Percentiles rank a stretch among this genome's conserved stretches.
phyloP scores from a whole-genome alignment of 2,113 vertebrate species.

The Steatornis caripensis region DNA sequence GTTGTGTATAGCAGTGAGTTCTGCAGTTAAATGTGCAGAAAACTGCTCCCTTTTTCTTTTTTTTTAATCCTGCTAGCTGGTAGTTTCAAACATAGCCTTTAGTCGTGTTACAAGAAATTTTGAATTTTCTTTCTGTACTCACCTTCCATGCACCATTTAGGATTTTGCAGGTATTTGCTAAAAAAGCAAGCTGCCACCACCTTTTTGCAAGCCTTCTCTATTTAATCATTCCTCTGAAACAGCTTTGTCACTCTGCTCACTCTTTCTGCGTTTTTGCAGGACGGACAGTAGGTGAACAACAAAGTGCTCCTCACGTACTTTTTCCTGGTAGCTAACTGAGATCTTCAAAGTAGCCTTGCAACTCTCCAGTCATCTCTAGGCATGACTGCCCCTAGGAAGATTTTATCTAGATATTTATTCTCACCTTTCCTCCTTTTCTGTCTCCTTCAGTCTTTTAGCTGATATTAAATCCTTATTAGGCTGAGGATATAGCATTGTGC shows the following conservation, averaged over 20 bases:
- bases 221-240: not conserved
- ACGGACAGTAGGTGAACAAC: not conserved
- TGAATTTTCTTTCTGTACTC: not conserved
- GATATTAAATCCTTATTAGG: not conserved
- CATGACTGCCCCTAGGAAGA: not conserved
- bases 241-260: not conserved
- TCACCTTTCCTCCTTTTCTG: not conserved
- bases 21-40: not conserved
- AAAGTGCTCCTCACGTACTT: not conserved
- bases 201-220: not conserved
- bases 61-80: not conserved
- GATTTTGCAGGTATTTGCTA: not conserved
- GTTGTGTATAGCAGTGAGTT: not conserved
- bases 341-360: not conserved
- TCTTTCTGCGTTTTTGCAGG: not conserved
- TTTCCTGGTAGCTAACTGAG: not conserved
- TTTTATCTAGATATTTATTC: not conserved
- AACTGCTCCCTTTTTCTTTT: not conserved
- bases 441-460: not conserved
- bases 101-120: not conserved
- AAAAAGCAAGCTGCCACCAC: not conserved
- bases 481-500: not conserved
- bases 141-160: not conserved
- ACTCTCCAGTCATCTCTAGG: not conserved
- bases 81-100: not conserved